Evolutionary conservation across 2,888 invertebrate genomes (phyloP).

Genomic region (Drosophila pegasa): DNA sequence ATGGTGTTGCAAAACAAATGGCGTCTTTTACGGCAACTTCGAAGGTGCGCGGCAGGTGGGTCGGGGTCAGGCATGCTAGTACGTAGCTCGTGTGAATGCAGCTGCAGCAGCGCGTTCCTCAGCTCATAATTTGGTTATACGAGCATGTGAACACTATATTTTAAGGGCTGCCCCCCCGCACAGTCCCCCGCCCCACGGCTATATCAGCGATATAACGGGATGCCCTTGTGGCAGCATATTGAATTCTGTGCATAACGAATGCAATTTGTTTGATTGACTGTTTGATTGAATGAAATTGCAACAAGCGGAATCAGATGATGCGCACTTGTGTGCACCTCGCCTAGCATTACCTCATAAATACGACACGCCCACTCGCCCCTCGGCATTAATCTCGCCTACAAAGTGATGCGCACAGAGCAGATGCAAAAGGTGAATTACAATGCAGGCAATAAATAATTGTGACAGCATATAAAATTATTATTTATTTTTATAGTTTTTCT

Average conservation of each 20-base stretch:
- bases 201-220: slow-evolving; percentile 17
- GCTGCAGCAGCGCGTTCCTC: slow-evolving; percentile 36
- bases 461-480: no score
- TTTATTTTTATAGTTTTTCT: no score
- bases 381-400: neutral
- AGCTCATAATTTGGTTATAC: slow-evolving; percentile 73
- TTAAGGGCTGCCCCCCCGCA: slow-evolving; percentile 7
- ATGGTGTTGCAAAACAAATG: slow-evolving; percentile 79
- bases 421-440: no score
- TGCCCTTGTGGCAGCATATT: slow-evolving; percentile 63
- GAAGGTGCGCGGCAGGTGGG: slow-evolving; percentile 4
- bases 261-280: slow-evolving; percentile 79
- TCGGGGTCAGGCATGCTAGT: neutral
- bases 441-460: no score
- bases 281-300: slow-evolving; percentile 74
- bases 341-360: slow-evolving; percentile 6
- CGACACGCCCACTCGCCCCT: slow-evolving; percentile 11
- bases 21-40: slow-evolving; percentile 63
- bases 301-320: slow-evolving; percentile 42
- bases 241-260: slow-evolving; percentile 76
- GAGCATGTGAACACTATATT: slow-evolving; percentile 29
- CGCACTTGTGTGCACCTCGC: slow-evolving; percentile 21
- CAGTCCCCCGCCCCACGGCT: neutral
- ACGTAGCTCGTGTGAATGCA: neutral
- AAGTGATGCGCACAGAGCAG: neutral